phyloP scores from a whole-genome alignment of 2,797 vertebrate genomes.

The Rachycentron canadum region DNA sequence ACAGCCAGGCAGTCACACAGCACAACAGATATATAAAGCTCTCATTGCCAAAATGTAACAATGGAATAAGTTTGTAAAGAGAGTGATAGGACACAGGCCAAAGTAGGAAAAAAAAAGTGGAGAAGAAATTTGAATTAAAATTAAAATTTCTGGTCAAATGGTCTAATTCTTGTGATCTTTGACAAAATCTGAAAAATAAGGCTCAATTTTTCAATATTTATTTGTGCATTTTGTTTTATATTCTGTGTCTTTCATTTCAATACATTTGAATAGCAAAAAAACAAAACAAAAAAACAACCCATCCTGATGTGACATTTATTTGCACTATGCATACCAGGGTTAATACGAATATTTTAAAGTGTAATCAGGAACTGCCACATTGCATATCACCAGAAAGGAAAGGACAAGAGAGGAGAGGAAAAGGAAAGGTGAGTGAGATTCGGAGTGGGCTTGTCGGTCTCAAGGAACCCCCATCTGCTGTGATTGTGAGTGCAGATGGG shows the following conservation, averaged over 20 bases:
- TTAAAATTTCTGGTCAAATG: too few species aligned
- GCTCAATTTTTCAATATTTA: neutral
- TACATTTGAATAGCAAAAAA: neutral
- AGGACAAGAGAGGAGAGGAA: conserved; percentile 15
- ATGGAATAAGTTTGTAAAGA: conserved; percentile 7
- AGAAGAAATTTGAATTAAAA: neutral
- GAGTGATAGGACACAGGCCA: neutral
- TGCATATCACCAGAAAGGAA: conserved; percentile 49
- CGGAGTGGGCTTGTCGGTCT: conserved; percentile 48
- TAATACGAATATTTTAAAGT: conserved; percentile 6
- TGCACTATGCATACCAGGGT: neutral
- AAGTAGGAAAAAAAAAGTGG: conserved; percentile 1
- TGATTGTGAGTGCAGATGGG: conserved; percentile 66
- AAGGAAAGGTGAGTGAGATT: conserved; percentile 17
- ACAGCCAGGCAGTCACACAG: conserved; percentile 27
- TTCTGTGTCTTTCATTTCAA: neutral
- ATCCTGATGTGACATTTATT: conserved; percentile 2
- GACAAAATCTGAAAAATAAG: neutral
- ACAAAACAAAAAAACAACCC: neutral
- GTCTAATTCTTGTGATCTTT: too few species aligned
- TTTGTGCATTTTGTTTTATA: neutral
- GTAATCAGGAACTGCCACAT: conserved; percentile 40
- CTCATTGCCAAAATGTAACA: conserved; percentile 35
- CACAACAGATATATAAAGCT: conserved; percentile 40
- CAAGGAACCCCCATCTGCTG: conserved; percentile 65